A percentile compares a stretch with the other conserved stretches of the same genome.
phyloP scores from a whole-genome alignment of 2,888 invertebrate genomes.

The Steinernema hermaphroditum region DNA sequence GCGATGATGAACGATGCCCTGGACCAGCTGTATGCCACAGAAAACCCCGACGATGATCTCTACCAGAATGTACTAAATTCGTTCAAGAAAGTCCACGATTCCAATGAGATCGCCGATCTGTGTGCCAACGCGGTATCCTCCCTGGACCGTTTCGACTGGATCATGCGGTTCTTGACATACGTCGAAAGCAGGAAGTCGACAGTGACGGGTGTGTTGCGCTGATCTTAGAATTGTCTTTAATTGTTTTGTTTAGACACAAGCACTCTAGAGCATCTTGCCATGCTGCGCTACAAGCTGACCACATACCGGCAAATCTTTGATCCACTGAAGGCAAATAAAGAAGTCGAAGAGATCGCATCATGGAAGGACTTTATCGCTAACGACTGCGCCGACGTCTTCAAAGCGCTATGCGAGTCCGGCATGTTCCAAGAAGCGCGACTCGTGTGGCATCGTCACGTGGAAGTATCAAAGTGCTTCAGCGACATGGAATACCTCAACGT shows the following conservation, averaged over 20 bases:
- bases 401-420: not conserved
- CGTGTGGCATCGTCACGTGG: not conserved
- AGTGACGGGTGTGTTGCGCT: not conserved
- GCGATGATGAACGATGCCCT: not conserved
- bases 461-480: not conserved
- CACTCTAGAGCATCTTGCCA: not conserved
- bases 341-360: not conserved
- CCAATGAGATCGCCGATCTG: constrained; percentile 3
- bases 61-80: not conserved
- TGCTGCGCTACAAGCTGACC: not conserved
- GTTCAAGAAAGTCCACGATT: not conserved
- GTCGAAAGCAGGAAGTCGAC: not conserved
- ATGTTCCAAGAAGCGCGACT: not conserved
- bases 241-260: not conserved
- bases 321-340: not conserved
- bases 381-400: not conserved
- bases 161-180: not conserved
- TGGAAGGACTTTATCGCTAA: not conserved
- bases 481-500: not conserved
- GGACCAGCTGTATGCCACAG: not conserved
- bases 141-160: constrained; percentile 2
- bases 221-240: not conserved
- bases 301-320: not conserved
- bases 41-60: not conserved
- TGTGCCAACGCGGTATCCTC: not conserved